These are phyloP conservation scores for Molanna angustata DNA, from an alignment of 2,888 invertebrate species.

Conservation along the genomic window DNA sequence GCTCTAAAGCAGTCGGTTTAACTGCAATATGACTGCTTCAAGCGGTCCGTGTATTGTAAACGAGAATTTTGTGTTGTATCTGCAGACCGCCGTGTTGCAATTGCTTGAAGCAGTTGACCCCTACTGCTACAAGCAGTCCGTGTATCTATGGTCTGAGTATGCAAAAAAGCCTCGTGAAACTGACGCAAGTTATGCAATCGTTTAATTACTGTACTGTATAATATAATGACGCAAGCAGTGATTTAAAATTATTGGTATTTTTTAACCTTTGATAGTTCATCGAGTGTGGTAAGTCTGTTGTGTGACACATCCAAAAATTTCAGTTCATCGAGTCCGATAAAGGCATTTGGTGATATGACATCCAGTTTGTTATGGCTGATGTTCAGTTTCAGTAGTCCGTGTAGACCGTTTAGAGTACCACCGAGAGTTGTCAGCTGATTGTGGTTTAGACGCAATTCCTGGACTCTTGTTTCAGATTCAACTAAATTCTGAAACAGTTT, in stretches of 20 bases:
- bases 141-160: too few species aligned
- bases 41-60: too few species aligned
- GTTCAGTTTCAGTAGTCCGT: constrained; percentile 68
- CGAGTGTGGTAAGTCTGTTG: constrained; percentile 72
- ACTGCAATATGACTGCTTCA: too few species aligned
- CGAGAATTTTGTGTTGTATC: too few species aligned
- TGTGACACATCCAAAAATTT: constrained; percentile 74
- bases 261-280: constrained; percentile 76
- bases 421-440: constrained; percentile 69
- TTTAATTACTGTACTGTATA: too few species aligned
- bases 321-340: constrained; percentile 73
- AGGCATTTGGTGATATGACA: constrained; percentile 71
- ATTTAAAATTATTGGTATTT: background rate
- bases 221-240: too few species aligned
- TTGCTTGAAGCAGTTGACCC: too few species aligned
- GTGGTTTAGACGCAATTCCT: constrained; percentile 71
- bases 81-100: too few species aligned
- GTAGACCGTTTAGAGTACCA: constrained; percentile 72
- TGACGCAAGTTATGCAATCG: too few species aligned
- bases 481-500: constrained; percentile 60
- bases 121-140: too few species aligned
- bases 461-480: constrained; percentile 70
- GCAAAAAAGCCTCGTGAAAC: too few species aligned
- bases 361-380: constrained; percentile 73
- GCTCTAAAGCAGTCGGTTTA: too few species aligned